Percentiles rank a stretch among this genome's conserved stretches.
Conservation (phyloP, 1,140 invertebrate genomes). For the Orius insidiosus region DNA sequence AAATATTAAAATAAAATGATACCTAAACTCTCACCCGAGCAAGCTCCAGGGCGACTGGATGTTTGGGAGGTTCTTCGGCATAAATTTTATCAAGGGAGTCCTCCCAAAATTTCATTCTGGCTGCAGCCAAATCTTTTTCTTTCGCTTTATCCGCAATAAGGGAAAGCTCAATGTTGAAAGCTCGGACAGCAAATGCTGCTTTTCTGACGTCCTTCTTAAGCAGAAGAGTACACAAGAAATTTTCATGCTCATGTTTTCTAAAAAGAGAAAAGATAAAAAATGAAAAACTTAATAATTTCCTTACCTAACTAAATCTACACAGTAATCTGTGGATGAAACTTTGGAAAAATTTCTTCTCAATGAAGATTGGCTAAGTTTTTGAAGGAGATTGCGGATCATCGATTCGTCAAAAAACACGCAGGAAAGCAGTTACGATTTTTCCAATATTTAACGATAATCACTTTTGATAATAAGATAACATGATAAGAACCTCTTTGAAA, state of each 20-base stretch:
- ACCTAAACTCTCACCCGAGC: conserved; percentile 36
- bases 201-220: conserved; percentile 42
- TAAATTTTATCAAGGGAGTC: conserved; percentile 55
- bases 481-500: too few relatives aligned
- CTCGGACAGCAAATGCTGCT: conserved; percentile 59
- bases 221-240: conserved; percentile 64
- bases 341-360: background rate
- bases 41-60: conserved; percentile 62
- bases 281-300: too few relatives aligned
- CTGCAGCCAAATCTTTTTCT: conserved; percentile 52
- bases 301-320: conserved; percentile 17
- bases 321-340: conserved; percentile 12
- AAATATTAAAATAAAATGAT: background rate
- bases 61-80: conserved; percentile 42
- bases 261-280: conserved; percentile 25
- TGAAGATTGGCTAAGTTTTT: too few relatives aligned
- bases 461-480: too few relatives aligned
- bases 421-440: too few relatives aligned
- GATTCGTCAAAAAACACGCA: too few relatives aligned
- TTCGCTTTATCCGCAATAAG: conserved; percentile 56
- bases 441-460: too few relatives aligned
- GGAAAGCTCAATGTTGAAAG: conserved; percentile 79
- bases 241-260: conserved; percentile 81
- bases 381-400: too few relatives aligned
- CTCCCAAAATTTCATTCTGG: conserved; percentile 77